Percentiles rank a stretch among this genome's conserved stretches.
These are phyloP conservation scores for Dasysyrphus albostriatus DNA, from an alignment of 2,888 invertebrate species.

Conservation along the genomic window DNA sequence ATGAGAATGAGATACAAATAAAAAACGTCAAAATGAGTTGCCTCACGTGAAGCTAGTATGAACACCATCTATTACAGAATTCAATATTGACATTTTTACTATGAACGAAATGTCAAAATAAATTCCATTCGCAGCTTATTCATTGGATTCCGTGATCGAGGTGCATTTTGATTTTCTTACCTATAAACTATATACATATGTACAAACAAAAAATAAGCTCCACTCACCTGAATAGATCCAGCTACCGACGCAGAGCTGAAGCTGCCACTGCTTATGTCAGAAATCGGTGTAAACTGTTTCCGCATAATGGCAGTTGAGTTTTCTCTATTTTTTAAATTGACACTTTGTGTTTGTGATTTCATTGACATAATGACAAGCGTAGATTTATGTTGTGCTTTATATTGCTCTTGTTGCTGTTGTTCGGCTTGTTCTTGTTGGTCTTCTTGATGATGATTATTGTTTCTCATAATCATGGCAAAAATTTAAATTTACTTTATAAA, in stretches of 20 bases:
- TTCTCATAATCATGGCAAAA: conserved; percentile 73
- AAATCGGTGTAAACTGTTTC: conserved; percentile 80
- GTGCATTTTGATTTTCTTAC: no score
- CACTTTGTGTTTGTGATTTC: conserved; percentile 73
- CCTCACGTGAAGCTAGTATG: no score
- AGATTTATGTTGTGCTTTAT: conserved; percentile 66
- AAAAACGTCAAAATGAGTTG: no score
- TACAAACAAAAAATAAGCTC: neutral
- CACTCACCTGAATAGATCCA: conserved; percentile 83
- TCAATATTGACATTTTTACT: no score
- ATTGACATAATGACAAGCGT: conserved; percentile 74
- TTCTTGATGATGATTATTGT: conserved; percentile 75
- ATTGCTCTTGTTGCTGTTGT: conserved; percentile 69
- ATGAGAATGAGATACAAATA: no score
- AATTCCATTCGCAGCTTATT: no score
- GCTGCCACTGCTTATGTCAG: conserved; percentile 82
- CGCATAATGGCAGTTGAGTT: conserved; percentile 76
- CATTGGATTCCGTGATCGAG: no score
- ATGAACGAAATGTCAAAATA: no score
- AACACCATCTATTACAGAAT: no score
- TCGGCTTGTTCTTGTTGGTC: conserved; percentile 68
- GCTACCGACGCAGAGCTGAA: conserved; percentile 84
- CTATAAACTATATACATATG: neutral
- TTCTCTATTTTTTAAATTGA: conserved; percentile 68
- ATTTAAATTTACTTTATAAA: conserved; percentile 1